phyloP scores from a whole-genome alignment of 2,888 invertebrate species.

The Corythucha ciliata region DNA sequence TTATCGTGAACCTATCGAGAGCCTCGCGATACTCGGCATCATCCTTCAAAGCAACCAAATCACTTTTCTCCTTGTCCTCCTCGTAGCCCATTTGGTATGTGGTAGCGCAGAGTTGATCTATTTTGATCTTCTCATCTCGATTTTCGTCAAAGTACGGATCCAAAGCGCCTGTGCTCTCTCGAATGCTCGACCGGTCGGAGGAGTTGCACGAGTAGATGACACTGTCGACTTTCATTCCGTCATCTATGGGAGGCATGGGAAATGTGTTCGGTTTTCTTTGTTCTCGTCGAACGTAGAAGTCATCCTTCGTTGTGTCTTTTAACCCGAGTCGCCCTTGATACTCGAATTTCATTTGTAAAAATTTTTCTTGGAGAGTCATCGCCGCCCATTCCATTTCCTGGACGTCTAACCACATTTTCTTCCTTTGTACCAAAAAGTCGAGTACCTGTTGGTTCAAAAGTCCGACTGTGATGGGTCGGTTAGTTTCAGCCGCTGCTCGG shows the following conservation, averaged over 20 bases:
- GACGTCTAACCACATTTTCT: slow-evolving; percentile 11
- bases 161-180: too few relatives aligned
- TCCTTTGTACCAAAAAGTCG: slow-evolving; percentile 12
- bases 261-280: slow-evolving; percentile 11
- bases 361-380: slow-evolving; percentile 10
- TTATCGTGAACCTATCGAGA: too few relatives aligned
- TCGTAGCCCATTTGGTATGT: too few relatives aligned
- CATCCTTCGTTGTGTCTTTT: slow-evolving; percentile 49
- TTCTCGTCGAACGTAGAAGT: slow-evolving; percentile 33
- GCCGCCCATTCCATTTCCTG: slow-evolving; percentile 18
- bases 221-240: too few relatives aligned
- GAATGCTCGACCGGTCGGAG: too few relatives aligned
- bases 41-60: too few relatives aligned
- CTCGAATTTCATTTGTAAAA: slow-evolving; percentile 53
- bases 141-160: too few relatives aligned
- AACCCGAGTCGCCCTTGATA: slow-evolving; percentile 52
- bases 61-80: too few relatives aligned
- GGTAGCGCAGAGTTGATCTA: too few relatives aligned
- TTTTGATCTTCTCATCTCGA: too few relatives aligned
- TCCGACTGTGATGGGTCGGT: slow-evolving; percentile 12
- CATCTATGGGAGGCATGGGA: slow-evolving; percentile 13
- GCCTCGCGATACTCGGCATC: too few relatives aligned
- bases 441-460: slow-evolving; percentile 7
- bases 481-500: slow-evolving; percentile 15
- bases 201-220: too few relatives aligned